Evolutionary conservation across 2,888 invertebrate species (phyloP).

Genomic region (Maniola hyperantus): DNA sequence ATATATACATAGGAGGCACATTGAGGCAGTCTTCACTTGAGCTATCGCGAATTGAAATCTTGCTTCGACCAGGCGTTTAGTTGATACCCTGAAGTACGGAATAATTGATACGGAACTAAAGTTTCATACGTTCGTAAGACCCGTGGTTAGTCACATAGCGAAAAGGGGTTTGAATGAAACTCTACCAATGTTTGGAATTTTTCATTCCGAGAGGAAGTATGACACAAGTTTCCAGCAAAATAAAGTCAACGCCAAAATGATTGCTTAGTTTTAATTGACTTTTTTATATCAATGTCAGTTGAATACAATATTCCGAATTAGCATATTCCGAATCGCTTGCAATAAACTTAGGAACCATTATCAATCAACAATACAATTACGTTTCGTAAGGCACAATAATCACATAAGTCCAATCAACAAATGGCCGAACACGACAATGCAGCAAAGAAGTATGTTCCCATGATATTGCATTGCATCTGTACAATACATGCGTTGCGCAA

Average conservation of each 20-base stretch:
- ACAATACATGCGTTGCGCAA: slow-evolving; percentile 51
- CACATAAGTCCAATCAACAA: slow-evolving; percentile 53
- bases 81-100: no score
- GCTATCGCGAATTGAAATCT: no score
- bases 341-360: slow-evolving; percentile 21
- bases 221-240: neutral
- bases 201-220: neutral
- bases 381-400: slow-evolving; percentile 59
- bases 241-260: neutral
- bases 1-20: no score
- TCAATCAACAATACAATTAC: slow-evolving; percentile 38
- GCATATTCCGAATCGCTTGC: slow-evolving; percentile 15
- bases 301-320: neutral
- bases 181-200: no score
- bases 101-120: no score
- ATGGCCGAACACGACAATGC: slow-evolving; percentile 64
- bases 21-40: no score
- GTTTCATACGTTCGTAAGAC: no score
- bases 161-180: no score
- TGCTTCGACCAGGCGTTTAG: no score
- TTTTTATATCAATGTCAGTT: slow-evolving; percentile 3
- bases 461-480: slow-evolving; percentile 58
- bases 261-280: neutral
- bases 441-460: slow-evolving; percentile 68
- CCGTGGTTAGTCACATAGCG: no score